Percentiles rank a stretch among this genome's conserved stretches.
These are phyloP conservation scores for Mormyrus iriodes DNA, from an alignment of 2,113 vertebrate species.

Conservation along the genomic window DNA sequence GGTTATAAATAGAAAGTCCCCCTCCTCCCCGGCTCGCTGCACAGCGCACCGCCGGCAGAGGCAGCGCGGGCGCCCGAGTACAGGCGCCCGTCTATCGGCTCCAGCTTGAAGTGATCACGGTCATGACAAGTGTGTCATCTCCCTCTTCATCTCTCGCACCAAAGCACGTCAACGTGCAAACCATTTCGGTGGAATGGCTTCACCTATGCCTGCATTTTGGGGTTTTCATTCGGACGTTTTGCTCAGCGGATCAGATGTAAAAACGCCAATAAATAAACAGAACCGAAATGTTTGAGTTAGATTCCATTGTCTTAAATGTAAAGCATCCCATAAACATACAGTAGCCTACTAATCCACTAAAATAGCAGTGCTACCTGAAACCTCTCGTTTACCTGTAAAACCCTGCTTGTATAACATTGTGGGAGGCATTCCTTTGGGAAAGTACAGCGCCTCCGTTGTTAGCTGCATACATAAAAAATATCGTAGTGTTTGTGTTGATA, in stretches of 20 bases:
- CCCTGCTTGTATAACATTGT: not conserved
- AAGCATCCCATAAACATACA: not conserved
- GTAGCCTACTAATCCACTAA: not conserved
- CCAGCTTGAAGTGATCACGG: not conserved
- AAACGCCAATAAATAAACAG: not conserved
- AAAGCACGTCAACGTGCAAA: not conserved
- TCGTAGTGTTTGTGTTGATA: not conserved
- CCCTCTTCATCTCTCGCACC: not conserved
- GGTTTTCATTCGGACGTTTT: not conserved
- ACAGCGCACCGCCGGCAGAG: not conserved
- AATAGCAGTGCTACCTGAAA: not conserved
- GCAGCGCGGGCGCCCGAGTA: not conserved
- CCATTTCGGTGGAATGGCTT: not conserved
- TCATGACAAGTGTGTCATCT: not conserved
- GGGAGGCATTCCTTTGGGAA: not conserved
- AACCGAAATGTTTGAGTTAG: not conserved
- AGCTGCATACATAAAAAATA: not conserved
- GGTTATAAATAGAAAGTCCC: slow-evolving; percentile 46
- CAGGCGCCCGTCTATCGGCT: not conserved
- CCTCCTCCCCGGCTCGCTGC: slow-evolving; percentile 26
- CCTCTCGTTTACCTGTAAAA: not conserved
- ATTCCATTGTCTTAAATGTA: not conserved
- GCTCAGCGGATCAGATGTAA: not conserved
- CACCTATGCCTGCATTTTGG: not conserved
- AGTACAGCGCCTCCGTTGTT: not conserved